A percentile compares a stretch with the other conserved stretches of the same genome.
Evolutionary conservation across 2,113 vertebrate species (phyloP).

Genomic region (Rhinopithecus roxellana): DNA sequence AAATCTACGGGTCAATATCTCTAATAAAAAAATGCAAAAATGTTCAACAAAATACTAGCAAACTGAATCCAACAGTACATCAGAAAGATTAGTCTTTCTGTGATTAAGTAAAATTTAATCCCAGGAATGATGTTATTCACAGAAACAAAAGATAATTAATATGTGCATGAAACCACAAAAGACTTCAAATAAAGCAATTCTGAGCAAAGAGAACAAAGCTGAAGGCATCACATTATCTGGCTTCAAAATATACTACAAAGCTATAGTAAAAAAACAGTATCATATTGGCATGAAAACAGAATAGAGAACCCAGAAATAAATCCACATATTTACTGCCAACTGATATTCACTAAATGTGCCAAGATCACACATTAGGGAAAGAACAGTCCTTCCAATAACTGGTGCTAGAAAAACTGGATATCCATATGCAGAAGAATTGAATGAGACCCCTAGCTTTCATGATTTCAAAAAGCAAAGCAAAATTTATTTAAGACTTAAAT

Average conservation of each 20-base stretch:
- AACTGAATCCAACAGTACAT: background rate
- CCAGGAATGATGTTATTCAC: background rate
- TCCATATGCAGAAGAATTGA: background rate
- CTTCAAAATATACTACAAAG: background rate
- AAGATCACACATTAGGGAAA: background rate
- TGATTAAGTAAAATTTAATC: background rate
- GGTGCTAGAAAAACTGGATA: background rate
- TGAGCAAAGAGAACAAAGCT: background rate
- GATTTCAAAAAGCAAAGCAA: background rate
- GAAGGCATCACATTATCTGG: background rate
- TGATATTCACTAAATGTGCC: background rate
- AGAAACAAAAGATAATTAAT: background rate
- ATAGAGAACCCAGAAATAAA: background rate
- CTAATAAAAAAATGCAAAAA: background rate
- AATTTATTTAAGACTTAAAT: background rate
- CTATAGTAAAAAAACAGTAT: background rate
- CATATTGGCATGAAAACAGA: background rate
- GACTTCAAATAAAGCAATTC: background rate
- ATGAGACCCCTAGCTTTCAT: background rate
- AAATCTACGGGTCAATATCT: background rate
- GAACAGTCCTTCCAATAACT: background rate
- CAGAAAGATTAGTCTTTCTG: background rate
- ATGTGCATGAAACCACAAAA: background rate
- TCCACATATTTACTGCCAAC: background rate
- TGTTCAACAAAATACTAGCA: background rate